Base-by-base conservation (phyloP, 2,797 vertebrate species). In the Choloepus didactylus region DNA sequence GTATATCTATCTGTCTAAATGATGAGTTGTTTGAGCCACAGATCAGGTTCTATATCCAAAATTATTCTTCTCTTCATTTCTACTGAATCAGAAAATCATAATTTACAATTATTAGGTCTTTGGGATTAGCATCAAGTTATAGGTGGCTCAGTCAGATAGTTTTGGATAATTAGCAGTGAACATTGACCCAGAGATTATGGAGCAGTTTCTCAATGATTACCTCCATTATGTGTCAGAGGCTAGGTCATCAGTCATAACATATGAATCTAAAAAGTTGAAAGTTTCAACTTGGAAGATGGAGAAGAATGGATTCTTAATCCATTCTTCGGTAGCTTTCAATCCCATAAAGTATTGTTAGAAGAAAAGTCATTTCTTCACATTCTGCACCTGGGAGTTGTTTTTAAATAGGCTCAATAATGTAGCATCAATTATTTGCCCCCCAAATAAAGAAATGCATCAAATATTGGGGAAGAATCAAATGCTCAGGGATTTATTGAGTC, bases 401-500 rank as follows among this genome's bases (percentile, higher is more conserved):
- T 46, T 11, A 90, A 96, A 90, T 59, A 6, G 9, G 60, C 51
- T 97, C 76, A 60, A 59, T 67, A n/a, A 31, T 21, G 6, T 46
- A 76, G 21, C 69, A 87, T 70, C 16, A n/a, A 41, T 83, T 67
- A 9, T 16, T 31, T 81, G 25, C 6, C 10, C 31, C 27, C 59
- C 23, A 93, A 89, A 84, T 92, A 23, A 86, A 91, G 21, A 44
- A 85, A 93, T 5, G 77, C 29, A 70, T 38, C 59, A 87, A 89
- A 92, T 60, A 18, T 54, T 87, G 23, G 5, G 5, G 16, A 77
- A 41, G 6, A 35, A 44, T 66, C 27, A 83, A 41, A 62, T 62
- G 91, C 56, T 83, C 62, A 88, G n/a, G 29, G 44, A 44, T 35
- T 84, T 27, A 82, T 1, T 51, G 31, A 87, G 59, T 5, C 31